Evolutionary conservation across 1,140 invertebrate genomes (phyloP), one percentile per base, ranked within the genome.

Genomic region (Drepana arcuata): DNA sequence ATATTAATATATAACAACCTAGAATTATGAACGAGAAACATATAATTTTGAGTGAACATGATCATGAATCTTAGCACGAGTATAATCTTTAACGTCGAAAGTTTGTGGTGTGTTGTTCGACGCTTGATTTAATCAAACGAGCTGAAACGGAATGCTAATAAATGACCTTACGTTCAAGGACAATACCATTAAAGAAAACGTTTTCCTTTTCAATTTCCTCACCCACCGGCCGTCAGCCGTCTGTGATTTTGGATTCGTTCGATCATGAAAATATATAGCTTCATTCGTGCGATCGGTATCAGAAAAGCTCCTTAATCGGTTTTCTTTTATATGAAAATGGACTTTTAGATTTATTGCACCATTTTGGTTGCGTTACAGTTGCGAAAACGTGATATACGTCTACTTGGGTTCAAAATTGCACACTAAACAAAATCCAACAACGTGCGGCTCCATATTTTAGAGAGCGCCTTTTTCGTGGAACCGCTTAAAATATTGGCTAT

Each of bases 271-370:
- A 81, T 81, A 78, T 81, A 78, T 78, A 78, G 77, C 68, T 78
- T 75, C 66, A 69, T 81, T 78, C 73, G 44, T 67, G 51, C 64
- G 77, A 81, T 81, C 70, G 61, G 66, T 77, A 81, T 78, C 77
- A 59, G 55, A 41, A 26, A 78, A 77, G 67, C 75, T 72, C 71
- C 73, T 81, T 81, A 81, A 81, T 81, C 77, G 73, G 68, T 81
- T 81, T 81, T 78, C 77, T 81, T 81, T 74, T 77, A 78, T 81
- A 81, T 75, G 73, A 78, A 77, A 81, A 81, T 78, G 57, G 73
- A 78, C 77, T 78, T 73, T 74, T 39, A 68, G 72, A 81, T 81
- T 81, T 81, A 81, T 81, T 66, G 56, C 64, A 61, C 58, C 61
- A 62, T 69, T 78, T 73, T 69, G 68, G 77, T 75, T 78, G 57